Percentiles rank a stretch among this genome's conserved stretches.
Conservation (phyloP, 2,113 vertebrate species). For the Trichechus manatus region DNA sequence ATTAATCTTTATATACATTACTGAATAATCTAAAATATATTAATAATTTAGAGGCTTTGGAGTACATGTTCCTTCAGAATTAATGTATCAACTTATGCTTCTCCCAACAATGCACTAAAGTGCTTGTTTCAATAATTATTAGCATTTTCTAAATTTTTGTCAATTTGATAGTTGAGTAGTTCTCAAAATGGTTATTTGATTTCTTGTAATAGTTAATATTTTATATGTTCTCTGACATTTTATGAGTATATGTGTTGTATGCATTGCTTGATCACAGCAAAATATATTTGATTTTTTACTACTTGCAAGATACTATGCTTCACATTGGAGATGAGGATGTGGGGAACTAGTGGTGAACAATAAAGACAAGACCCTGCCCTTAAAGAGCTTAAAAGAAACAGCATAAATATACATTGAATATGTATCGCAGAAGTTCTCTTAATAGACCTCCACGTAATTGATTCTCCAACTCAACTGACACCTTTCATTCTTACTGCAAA, state of each 20-base stretch:
- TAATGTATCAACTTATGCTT: background rate
- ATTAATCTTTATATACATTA: background rate
- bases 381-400: background rate
- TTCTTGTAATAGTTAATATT: background rate
- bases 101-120: background rate
- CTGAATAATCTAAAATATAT: background rate
- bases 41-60: background rate
- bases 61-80: background rate
- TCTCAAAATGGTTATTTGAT: background rate
- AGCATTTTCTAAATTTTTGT: slow-evolving; percentile 5
- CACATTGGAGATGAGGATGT: background rate
- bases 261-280: background rate
- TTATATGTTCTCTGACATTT: background rate
- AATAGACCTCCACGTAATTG: background rate
- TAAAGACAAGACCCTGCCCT: background rate
- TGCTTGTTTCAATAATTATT: background rate
- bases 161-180: background rate
- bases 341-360: background rate
- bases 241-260: background rate
- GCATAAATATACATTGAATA: background rate
- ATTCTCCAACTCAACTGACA: background rate
- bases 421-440: background rate
- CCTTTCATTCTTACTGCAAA: background rate
- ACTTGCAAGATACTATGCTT: background rate
- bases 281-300: background rate